Base-by-base conservation (phyloP, 2,888 invertebrate genomes). In the Pristionchus entomophagus region DNA sequence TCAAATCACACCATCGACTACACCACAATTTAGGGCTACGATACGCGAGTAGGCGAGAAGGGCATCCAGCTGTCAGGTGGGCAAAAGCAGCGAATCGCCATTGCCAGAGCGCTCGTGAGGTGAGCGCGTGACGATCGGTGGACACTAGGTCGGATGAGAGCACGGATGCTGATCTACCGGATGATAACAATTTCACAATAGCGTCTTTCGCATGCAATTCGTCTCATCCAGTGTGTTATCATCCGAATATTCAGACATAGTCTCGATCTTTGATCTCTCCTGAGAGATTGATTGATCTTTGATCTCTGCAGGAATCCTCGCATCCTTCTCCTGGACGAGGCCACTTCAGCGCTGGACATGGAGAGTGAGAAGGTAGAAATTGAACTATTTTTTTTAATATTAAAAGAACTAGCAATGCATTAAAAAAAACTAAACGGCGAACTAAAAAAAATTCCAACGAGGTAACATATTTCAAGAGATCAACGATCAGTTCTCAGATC, bases 401-500 rank as follows among this genome's bases (percentile, higher is more conserved):
- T 59, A n/a, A 59, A 45, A 14, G 6, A 45, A 10, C 45, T 45
- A 45, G 6, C 8, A 45, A 14, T 14, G 6, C 45, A 14, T 45
- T 6, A 45, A 10, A 45, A 45, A 45, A 10, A 14, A 45, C n/a
- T n/a, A 26, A 22, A 59, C 45, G 8, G 14, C 14, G 45, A 45
- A 45, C 45, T 45, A 45, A 45, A 45, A 10, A 45, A 45, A 45
- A 45, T 45, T 14, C 6, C 45, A 45, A 45, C 14, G n/a, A n/a
- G n/a, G n/a, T n/a, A n/a, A n/a, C n/a, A n/a, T n/a, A n/a, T n/a
- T n/a, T 17, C 19, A 12, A 59, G 22, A 59, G 59, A 59, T 59
- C 59, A 59, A 59, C 6, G 59, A 59, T 59, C 59, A 59, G 19
- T 62, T 84, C 59, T 59, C 96, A 96, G 96, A 94, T 96, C 83